These are phyloP conservation scores for Mirounga angustirostris DNA, from an alignment of 2,113 vertebrate genomes.

Conservation along the genomic window DNA sequence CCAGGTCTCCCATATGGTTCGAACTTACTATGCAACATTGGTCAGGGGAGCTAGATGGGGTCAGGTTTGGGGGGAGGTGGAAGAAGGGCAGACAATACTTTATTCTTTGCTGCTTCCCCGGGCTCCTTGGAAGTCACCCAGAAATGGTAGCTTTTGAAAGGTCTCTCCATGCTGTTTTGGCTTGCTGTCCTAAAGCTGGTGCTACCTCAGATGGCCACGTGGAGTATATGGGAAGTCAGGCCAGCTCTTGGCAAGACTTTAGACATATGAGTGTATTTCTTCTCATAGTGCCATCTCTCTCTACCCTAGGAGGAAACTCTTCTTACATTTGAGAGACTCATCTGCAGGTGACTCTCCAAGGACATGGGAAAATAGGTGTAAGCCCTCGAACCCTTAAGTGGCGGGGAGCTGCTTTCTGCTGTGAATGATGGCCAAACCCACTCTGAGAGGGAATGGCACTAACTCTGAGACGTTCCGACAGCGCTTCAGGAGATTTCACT, in stretches of 20 bases:
- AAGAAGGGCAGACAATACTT: not conserved
- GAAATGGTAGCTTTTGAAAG: conserved; percentile 48
- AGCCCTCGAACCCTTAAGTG: conserved; percentile 30
- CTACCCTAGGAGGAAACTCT: conserved; percentile 69
- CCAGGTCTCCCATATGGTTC: not conserved
- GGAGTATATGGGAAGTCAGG: conserved; percentile 13
- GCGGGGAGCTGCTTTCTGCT: conserved; percentile 49
- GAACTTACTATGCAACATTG: not conserved
- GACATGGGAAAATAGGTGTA: conserved; percentile 63
- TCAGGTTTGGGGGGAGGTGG: not conserved
- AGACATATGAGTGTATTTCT: conserved; percentile 37
- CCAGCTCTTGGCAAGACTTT: conserved; percentile 34
- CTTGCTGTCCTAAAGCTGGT: conserved; percentile 33
- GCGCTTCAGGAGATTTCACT: conserved; percentile 79
- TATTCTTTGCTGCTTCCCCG: not conserved
- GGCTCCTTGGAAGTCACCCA: not conserved
- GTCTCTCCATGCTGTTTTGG: not conserved
- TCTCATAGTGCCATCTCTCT: conserved; percentile 70
- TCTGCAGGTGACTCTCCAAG: conserved; percentile 65
- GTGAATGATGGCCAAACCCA: conserved; percentile 77
- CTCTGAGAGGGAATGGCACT: conserved; percentile 56
- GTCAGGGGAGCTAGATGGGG: not conserved
- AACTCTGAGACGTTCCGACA: conserved; percentile 71
- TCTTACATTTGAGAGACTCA: conserved; percentile 41
- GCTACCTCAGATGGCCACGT: not conserved